Evolutionary conservation across 2,113 vertebrate genomes (phyloP), one percentile per base, ranked within the genome.

Genomic region (Eudyptes chrysolophus): DNA sequence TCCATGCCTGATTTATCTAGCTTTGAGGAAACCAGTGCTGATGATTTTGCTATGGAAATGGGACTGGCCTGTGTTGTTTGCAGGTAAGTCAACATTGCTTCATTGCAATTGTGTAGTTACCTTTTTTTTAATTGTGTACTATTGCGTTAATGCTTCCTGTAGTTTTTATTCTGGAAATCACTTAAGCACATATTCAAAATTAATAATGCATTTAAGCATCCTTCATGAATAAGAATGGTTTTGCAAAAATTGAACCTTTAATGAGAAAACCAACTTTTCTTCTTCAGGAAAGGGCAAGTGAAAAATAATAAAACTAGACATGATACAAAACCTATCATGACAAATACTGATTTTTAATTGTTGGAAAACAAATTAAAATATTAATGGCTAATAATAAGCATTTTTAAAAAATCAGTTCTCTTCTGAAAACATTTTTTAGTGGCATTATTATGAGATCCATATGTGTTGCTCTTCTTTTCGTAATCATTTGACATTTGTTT

Each of bases 41-140:
- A 99, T 65, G 99, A 99, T 95, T 99, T 99, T 86, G 99, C 99
- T 78, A 99, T 99, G 99, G 99, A 99, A 94, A 99, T 99, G 99
- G 99, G 99, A 15, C 98, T 99, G 95, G 99, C 99, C 46, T 99
- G 99, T 94, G 99, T 99, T 64, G 99, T 99, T 89, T 99, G 99
- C 97, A 98, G 99, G 99, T 99, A 94, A 78, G 96, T 96, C 32
- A 66, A 24, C 2, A 0, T 16, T 66, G 27, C 54, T 87, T 72
- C 57, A 5, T 72, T 69, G 70, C n/a, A 76, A 30, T 25, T 54
- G 11, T 36, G 14, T 64, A 55, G 38, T 68, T 80, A 38, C 12
- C 4, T 40, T 42, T 79, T 20, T 17, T 72, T 18, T 3, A 70
- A 30, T 34, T 75, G 13, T 46, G 11, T 70, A 11, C 21, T n/a